Percentiles rank a stretch among this genome's conserved stretches.
These are phyloP conservation scores for Melanostoma scalare DNA, from an alignment of 2,888 invertebrate genomes.

Conservation along the genomic window DNA sequence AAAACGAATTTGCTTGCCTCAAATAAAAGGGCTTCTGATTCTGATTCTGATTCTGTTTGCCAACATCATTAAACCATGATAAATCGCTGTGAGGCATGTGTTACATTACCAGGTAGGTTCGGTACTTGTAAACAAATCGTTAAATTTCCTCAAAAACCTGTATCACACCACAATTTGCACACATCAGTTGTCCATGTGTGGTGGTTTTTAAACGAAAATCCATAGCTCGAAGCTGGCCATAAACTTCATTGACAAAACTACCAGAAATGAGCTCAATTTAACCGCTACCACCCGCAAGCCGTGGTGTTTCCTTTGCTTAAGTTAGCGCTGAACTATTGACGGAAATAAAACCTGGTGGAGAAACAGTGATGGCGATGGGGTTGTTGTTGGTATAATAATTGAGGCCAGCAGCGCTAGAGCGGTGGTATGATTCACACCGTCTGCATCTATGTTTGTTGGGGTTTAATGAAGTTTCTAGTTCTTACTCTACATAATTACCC, in stretches of 20 bases:
- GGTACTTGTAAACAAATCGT: constrained; percentile 63
- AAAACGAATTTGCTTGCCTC: not conserved
- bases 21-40: constrained; percentile 30
- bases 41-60: constrained; percentile 18
- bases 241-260: constrained; percentile 68
- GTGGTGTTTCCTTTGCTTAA: constrained; percentile 15
- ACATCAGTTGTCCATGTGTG: constrained; percentile 22
- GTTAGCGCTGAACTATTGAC: constrained; percentile 57
- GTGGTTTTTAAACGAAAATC: constrained; percentile 8
- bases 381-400: constrained; percentile 30
- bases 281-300: not conserved
- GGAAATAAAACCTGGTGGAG: constrained; percentile 30
- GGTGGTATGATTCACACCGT: constrained; percentile 41
- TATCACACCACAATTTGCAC: constrained; percentile 12
- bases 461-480: constrained; percentile 47
- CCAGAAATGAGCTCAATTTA: constrained; percentile 53
- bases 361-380: constrained; percentile 32
- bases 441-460: constrained; percentile 28
- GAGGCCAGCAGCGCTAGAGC: constrained; percentile 34
- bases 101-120: constrained; percentile 12
- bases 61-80: constrained; percentile 20
- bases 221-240: constrained; percentile 60
- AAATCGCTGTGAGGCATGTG: constrained; percentile 19
- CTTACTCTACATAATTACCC: constrained; percentile 61
- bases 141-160: constrained; percentile 45